Evolutionary conservation across 1,140 invertebrate species (phyloP), one percentile per base, ranked within the genome.

Genomic region (Neodiprion virginianus): DNA sequence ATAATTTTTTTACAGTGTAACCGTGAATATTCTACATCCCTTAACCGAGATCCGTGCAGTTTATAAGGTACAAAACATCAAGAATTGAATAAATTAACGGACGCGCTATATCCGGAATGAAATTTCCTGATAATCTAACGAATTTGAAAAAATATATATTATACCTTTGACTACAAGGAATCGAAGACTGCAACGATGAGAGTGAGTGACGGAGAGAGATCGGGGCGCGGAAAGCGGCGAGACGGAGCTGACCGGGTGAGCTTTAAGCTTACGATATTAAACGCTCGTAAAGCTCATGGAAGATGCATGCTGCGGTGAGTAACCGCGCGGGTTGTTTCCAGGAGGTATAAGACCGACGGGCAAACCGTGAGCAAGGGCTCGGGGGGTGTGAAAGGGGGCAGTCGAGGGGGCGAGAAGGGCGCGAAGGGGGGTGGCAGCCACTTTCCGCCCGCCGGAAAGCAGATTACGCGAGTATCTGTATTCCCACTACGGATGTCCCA

Each of bases 271-370:
- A 61, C 8, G 53, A 61, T 61, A 79, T 80, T 76, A 77, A 81
- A 80, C 76, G 74, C 77, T 66, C 53, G 74, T 67, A 78, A 80
- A 79, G 76, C 75, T 78, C 49, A 66, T 70, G 77, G 75, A 81
- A 80, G 80, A 79, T 80, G 79, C 79, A 81, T 80, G 77, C 77
- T 77, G 71, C 72, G 79, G 79, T 75, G 79, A 81, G 79, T 79
- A 79, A 78, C 75, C 77, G 17, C n/a, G 40, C 67, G 67, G 67
- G 40, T 69, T 47, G 67, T 69, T 47, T 17, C 40, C 7, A 47
- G 67, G 17, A 21, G 23, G 61, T 17, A 17, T 65, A 65, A 65
- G 61, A 21, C 12, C 12, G 61, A 65, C 61, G 17, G 12, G 61
- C 4, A 65, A 65, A 65, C 12, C 12, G 53, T 28, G 53, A 72